phyloP scores from a whole-genome alignment of 2,797 vertebrate genomes.

The Erethizon dorsatum region DNA sequence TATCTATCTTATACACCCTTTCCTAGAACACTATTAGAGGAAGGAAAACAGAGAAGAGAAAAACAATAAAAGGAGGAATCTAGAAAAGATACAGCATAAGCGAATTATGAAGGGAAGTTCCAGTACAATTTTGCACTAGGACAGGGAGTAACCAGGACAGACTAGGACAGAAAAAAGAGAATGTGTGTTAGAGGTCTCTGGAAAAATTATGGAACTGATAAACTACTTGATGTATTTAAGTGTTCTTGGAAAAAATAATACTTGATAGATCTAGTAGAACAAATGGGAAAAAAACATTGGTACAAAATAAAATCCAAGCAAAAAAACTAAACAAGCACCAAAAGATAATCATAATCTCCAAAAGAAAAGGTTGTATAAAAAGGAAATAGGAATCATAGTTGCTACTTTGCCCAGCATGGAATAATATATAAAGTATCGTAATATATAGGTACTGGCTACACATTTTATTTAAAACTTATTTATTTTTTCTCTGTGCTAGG shows the following conservation, averaged over 20 bases:
- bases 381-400: slow-evolving; percentile 52
- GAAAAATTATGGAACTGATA: slow-evolving; percentile 14
- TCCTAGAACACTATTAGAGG: slow-evolving; percentile 24
- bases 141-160: background rate
- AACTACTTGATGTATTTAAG: background rate
- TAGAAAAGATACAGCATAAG: background rate
- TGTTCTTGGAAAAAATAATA: background rate
- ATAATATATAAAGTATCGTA: slow-evolving; percentile 10
- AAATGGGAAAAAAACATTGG: background rate
- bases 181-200: background rate
- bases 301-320: background rate
- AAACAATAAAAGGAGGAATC: slow-evolving; percentile 46
- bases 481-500: background rate
- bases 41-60: slow-evolving; percentile 52
- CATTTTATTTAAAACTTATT: background rate
- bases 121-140: background rate
- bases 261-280: slow-evolving; percentile 14
- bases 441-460: slow-evolving; percentile 16
- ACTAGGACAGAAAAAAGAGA: background rate
- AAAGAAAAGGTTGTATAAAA: slow-evolving; percentile 2
- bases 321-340: slow-evolving; percentile 18
- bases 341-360: background rate
- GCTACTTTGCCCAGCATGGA: slow-evolving; percentile 48
- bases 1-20: background rate
- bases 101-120: slow-evolving; percentile 21